Percentiles rank a stretch among this genome's conserved stretches.
These are phyloP conservation scores for Cryptus armator DNA, from an alignment of 2,888 invertebrate species.

Conservation along the genomic window DNA sequence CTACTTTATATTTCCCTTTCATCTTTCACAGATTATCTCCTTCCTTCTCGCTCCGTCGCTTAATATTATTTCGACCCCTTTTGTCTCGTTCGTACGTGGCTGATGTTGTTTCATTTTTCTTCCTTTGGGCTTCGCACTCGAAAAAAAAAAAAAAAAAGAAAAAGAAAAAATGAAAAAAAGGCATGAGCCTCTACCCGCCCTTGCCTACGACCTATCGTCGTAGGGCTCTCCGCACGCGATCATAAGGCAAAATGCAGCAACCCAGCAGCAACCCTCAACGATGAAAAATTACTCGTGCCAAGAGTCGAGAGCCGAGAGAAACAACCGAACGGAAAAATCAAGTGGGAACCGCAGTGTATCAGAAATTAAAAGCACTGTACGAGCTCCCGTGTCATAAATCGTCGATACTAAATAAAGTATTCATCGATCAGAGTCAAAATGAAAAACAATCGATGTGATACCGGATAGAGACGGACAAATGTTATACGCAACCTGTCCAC, in stretches of 20 bases:
- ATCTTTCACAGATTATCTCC: slow-evolving; percentile 52
- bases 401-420: slow-evolving; percentile 63
- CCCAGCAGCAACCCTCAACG: slow-evolving; percentile 50
- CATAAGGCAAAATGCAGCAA: slow-evolving; percentile 19
- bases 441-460: slow-evolving; percentile 45
- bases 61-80: slow-evolving; percentile 64
- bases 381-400: slow-evolving; percentile 60
- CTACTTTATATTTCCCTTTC: slow-evolving; percentile 48
- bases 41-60: slow-evolving; percentile 48
- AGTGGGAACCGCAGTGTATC: slow-evolving; percentile 22
- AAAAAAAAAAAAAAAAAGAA: slow-evolving; percentile 5
- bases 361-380: slow-evolving; percentile 53
- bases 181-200: slow-evolving; percentile 28
- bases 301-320: slow-evolving; percentile 51
- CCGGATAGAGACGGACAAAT: slow-evolving; percentile 36
- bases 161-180: slow-evolving; percentile 43
- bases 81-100: slow-evolving; percentile 60
- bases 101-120: slow-evolving; percentile 65
- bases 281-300: slow-evolving; percentile 65
- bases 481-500: slow-evolving; percentile 57
- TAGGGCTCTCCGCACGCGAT: slow-evolving; percentile 39
- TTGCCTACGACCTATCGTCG: slow-evolving; percentile 42
- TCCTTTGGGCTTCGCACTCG: slow-evolving; percentile 52
- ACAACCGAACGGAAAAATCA: slow-evolving; percentile 2
- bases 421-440: slow-evolving; percentile 67